Conservation (phyloP, 2,113 vertebrate genomes). For the Rattus norvegicus region GRCr8 NC_086019.1:96445501-96446000, state of each 20-base stretch:
- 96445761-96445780: rapidly evolving
- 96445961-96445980: not conserved
- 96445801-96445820: not conserved
- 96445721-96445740: not conserved
- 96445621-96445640: rapidly evolving
- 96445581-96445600: rapidly evolving
- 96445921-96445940: not conserved
- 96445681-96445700: not conserved
- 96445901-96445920: not conserved
- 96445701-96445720: not conserved
- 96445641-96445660: not conserved
- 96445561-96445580: rapidly evolving
- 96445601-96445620: not conserved
- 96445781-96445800: not conserved
- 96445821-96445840: not conserved
- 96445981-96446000: not conserved
- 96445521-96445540: not conserved
- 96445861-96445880: rapidly evolving
- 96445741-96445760: not conserved
- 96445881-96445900: not conserved
- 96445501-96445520: not conserved
- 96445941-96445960: not conserved
- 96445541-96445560: not conserved
- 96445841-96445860: rapidly evolving
- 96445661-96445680: not conserved